Percentiles rank a stretch among this genome's conserved stretches.
Conservation (phyloP, 2,797 vertebrate species). For the Margarornis squamiger region DNA sequence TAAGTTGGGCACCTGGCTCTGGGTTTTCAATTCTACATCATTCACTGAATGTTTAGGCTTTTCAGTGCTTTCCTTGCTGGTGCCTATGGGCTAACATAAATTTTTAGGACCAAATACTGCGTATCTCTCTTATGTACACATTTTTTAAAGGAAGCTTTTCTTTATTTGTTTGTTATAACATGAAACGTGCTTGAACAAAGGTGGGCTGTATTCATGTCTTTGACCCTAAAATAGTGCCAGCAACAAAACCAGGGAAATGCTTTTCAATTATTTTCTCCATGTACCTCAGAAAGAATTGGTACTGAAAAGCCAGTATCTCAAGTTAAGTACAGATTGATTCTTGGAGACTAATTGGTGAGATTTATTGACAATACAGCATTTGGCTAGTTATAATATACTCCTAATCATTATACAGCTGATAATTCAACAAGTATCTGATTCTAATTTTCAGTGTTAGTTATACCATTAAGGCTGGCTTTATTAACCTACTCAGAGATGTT, state of each 20-base stretch:
- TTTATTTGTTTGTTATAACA: neutral
- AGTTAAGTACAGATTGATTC: constrained; percentile 40
- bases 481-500: neutral
- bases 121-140: neutral
- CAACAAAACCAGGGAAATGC: neutral
- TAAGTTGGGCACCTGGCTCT: neutral
- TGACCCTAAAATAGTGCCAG: neutral
- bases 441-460: constrained; percentile 7
- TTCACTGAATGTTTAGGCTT: neutral
- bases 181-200: neutral
- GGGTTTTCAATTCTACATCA: neutral
- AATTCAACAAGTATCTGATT: constrained; percentile 1
- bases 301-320: neutral
- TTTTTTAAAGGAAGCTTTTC: neutral
- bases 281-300: neutral
- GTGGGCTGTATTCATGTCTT: neutral
- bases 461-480: neutral
- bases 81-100: neutral
- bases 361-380: constrained; percentile 6
- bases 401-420: constrained; percentile 6
- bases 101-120: neutral
- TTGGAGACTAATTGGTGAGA: constrained; percentile 23
- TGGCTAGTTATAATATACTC: neutral
- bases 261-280: neutral
- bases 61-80: neutral